Base-by-base conservation (phyloP, 2,797 vertebrate genomes). In the Ispidina lecontei region DNA sequence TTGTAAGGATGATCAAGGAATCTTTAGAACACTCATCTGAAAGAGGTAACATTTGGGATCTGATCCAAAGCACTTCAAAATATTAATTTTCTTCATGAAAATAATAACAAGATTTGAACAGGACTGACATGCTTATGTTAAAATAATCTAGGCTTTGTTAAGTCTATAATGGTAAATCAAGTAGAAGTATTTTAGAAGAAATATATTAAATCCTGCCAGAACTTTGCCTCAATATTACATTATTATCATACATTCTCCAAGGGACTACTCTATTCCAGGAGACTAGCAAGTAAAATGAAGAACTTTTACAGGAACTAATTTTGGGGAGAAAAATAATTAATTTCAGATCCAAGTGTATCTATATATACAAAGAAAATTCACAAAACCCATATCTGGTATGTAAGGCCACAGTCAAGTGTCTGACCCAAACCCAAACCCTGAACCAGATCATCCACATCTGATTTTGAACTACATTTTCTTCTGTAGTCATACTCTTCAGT, bases 11-110 rank as follows among this genome's bases (percentile, higher is more conserved):
- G 58, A 89, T 83, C 76, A 89, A 87, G 65, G 46, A 94, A 85
- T 78, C 60, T 91, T 95, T 82, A 76, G 71, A 91, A 70, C 9
- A 33, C 37, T 89, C 33, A 91, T 93, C 76, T 90, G 49, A 84
- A 95, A 90, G 33, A 84, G 5, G 15, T 62, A 93, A 91, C 71
- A 90, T 74, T 46, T 74, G 69, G 84, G 71, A 78, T 21, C 17
- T 29, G 72, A 62, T 83, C 90, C 86, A 85, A 87, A 86, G 60
- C 75, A 91, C 64, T 94, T 89, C 31, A 84, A 95, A 95, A 90
- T 74, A 81, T 73, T 91, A 79, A 89, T 82, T 95, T 91, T 82
- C 68, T 71, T 65, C 23, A 79, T 43, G 49, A 93, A 95, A 95
- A 95, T 70, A 91, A 71, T 3, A 69, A 85, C 55, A 69, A 62